Base-by-base conservation (phyloP, 2,888 invertebrate species). In the Aporophyla lueneburgensis region DNA sequence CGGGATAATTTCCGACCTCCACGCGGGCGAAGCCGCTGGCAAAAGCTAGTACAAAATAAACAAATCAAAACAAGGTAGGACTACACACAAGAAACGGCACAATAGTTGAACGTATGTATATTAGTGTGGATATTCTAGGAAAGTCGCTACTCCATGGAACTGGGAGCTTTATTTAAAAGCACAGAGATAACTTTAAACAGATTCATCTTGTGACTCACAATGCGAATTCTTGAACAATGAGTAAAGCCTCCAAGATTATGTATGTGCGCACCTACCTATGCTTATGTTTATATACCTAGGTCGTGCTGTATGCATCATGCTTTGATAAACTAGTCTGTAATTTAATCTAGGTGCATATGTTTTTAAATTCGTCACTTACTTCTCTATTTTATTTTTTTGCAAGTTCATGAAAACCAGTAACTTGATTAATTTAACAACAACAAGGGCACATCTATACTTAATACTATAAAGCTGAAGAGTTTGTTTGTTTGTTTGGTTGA, bases 211-310 rank as follows among this genome's bases (percentile, higher is more conserved):
- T 83, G 77, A 83, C 53, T 83, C 85, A 83, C 77, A 81, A 66
- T 69, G 86, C 76, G 49, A 85, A 83, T 83, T 74, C 83, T 68
- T 77, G 43, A 62, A 77, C 86, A 67, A 58, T 83, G 83, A 83
- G 54, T 76, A 81, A 67, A 76, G 67, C 72, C n/a, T 67, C 12
- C 21, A 21, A 70, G 54, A 33, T 58, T 43, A 67, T 67, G 5
- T 74, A 46, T 43, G 16, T 14, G 43, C 4, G 40, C 12, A 51
- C n/a, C 14, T 27, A 46, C 43, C 51, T 74, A 58, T 40, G 56
- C 59, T 5, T 53, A 1, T 40, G 2, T 27, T 5, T 68, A 49
- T 66, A 5, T 16, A 49, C 5, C 5, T 33, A 40, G 3, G 3
- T 19, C 21, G 63, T 19, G 7, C n/a, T 43, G 49, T 33, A 12